Evolutionary conservation across 2,888 invertebrate species (phyloP).

Genomic region (Drosophila setosimentum): DNA sequence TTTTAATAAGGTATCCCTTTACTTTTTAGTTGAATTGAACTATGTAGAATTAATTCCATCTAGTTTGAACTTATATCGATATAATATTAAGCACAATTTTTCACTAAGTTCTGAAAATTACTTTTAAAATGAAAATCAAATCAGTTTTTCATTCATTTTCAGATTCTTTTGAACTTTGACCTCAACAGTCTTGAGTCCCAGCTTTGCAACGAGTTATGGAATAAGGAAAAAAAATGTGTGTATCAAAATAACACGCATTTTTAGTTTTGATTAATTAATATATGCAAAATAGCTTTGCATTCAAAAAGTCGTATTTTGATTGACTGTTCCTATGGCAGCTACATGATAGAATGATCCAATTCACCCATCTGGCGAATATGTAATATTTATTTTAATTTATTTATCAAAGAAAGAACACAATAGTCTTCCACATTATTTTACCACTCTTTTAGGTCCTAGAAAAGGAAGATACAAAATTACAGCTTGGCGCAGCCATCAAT

Average conservation of each 20-base stretch:
- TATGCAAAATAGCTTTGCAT: background rate
- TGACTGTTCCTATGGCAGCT: background rate
- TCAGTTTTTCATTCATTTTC: background rate
- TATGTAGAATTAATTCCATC: background rate
- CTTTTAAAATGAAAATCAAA: background rate
- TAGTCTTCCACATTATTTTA: too few relatives aligned
- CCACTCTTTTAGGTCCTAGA: too few relatives aligned
- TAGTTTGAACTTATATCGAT: accelerated
- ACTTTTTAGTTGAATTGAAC: background rate
- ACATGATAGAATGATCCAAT: background rate
- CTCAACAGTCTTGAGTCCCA: background rate
- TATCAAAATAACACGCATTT: background rate
- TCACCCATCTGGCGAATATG: too few relatives aligned
- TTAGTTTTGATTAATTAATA: background rate
- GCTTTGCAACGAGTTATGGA: background rate
- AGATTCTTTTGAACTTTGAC: too few relatives aligned
- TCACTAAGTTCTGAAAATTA: background rate
- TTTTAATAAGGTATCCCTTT: background rate
- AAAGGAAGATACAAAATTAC: background rate
- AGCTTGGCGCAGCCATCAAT: background rate
- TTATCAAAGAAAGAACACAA: too few relatives aligned
- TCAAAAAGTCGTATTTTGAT: background rate
- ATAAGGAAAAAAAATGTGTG: background rate
- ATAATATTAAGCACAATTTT: too few relatives aligned
- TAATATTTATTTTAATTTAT: too few relatives aligned